phyloP scores from a whole-genome alignment of 1,140 invertebrate species.

The Prorops nasuta region DNA sequence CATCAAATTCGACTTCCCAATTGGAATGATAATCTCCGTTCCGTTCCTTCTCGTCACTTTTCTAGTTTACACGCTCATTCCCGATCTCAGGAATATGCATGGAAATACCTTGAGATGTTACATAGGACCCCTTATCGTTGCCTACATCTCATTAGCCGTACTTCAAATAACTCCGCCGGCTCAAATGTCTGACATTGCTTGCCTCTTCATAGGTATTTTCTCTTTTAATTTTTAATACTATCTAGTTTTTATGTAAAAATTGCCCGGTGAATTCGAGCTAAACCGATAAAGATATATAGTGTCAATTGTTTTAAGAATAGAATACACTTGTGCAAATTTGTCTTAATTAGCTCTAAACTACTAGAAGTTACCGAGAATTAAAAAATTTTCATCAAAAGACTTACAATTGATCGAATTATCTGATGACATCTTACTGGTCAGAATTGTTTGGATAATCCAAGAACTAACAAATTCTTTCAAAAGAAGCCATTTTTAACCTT shows the following conservation, averaged over 20 bases:
- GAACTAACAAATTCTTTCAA: too few relatives aligned
- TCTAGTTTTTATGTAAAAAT: too few relatives aligned
- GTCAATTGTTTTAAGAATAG: too few relatives aligned
- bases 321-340: too few relatives aligned
- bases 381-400: too few relatives aligned
- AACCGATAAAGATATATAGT: not conserved
- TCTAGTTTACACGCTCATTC: constrained; percentile 55
- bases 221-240: not conserved
- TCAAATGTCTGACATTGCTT: constrained; percentile 40
- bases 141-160: constrained; percentile 50
- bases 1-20: not conserved
- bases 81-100: constrained; percentile 59
- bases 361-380: too few relatives aligned
- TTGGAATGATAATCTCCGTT: constrained; percentile 55
- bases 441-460: too few relatives aligned
- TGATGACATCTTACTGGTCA: too few relatives aligned
- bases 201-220: constrained; percentile 53
- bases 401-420: too few relatives aligned
- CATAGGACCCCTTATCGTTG: constrained; percentile 50
- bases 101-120: constrained; percentile 59
- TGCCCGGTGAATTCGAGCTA: too few relatives aligned
- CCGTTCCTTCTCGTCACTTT: constrained; percentile 58
- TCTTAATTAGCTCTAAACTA: too few relatives aligned
- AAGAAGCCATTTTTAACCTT: too few relatives aligned
- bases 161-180: constrained; percentile 45